Conservation (phyloP, 1,140 invertebrate genomes). For the Brachionus koreanus region DNA sequence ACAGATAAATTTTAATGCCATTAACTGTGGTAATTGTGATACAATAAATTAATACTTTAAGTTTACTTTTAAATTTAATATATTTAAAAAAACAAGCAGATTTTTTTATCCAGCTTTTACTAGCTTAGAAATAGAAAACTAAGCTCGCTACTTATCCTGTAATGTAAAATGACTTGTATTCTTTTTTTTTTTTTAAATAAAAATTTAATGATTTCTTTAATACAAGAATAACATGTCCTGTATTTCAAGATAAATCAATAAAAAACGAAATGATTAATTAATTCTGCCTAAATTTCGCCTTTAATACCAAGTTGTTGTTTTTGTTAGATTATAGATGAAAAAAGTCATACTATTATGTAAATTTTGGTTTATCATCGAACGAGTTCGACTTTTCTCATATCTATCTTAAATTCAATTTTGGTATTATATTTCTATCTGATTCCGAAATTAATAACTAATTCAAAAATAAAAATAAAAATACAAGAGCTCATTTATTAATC, state of each 20-base stretch:
- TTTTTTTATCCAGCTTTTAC: too few relatives aligned
- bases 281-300: not conserved
- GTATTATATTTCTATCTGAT: slow-evolving; percentile 25
- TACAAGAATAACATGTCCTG: not conserved
- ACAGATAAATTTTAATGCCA: too few relatives aligned
- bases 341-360: slow-evolving; percentile 27
- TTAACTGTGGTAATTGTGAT: too few relatives aligned
- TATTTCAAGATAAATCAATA: slow-evolving; percentile 28
- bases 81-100: too few relatives aligned
- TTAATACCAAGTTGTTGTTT: not conserved
- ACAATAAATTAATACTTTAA: too few relatives aligned
- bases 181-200: not conserved
- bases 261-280: slow-evolving; percentile 13
- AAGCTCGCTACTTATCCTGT: not conserved
- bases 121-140: too few relatives aligned
- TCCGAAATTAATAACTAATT: not conserved
- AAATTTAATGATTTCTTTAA: not conserved
- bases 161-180: not conserved
- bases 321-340: slow-evolving; percentile 7
- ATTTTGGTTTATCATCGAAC: slow-evolving; percentile 1
- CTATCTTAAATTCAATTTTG: not conserved
- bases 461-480: not conserved
- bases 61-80: too few relatives aligned
- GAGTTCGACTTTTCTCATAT: not conserved
- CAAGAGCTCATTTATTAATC: not conserved